Percentiles rank a stretch among this genome's conserved stretches.
Evolutionary conservation across 2,797 vertebrate genomes (phyloP).

Genomic region (Myotis myotis): DNA sequence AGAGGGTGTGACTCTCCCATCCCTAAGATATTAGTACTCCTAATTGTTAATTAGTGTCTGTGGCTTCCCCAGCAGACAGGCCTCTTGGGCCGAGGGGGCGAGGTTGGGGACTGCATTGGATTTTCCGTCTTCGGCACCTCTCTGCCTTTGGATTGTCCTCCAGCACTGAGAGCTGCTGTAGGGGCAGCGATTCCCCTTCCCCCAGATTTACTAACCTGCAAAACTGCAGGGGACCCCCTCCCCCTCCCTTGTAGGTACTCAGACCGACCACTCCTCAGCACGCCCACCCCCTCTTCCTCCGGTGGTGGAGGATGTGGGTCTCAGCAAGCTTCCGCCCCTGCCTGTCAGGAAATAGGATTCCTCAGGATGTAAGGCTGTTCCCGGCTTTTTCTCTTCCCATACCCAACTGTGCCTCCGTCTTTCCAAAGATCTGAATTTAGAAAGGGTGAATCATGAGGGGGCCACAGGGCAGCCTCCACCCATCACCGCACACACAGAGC

Average conservation of each 20-base stretch:
- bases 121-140: not conserved
- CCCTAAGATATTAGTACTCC: not conserved
- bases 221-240: not conserved
- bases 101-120: not conserved
- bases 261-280: not conserved
- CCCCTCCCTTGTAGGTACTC: not conserved
- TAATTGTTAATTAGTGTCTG: constrained; percentile 63
- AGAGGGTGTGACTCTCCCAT: not conserved
- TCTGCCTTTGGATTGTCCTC: not conserved
- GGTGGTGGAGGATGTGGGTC: not conserved
- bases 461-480: not conserved
- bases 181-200: not conserved
- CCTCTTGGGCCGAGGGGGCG: not conserved
- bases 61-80: not conserved
- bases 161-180: not conserved
- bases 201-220: not conserved
- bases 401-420: not conserved
- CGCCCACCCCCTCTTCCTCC: not conserved
- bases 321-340: not conserved
- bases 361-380: not conserved
- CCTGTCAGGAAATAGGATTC: not conserved
- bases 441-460: not conserved
- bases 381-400: not conserved
- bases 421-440: constrained; percentile 20
- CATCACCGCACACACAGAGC: not conserved